phyloP scores from a whole-genome alignment of 2,888 invertebrate species.

The Chymomyza fuscimana region DNA sequence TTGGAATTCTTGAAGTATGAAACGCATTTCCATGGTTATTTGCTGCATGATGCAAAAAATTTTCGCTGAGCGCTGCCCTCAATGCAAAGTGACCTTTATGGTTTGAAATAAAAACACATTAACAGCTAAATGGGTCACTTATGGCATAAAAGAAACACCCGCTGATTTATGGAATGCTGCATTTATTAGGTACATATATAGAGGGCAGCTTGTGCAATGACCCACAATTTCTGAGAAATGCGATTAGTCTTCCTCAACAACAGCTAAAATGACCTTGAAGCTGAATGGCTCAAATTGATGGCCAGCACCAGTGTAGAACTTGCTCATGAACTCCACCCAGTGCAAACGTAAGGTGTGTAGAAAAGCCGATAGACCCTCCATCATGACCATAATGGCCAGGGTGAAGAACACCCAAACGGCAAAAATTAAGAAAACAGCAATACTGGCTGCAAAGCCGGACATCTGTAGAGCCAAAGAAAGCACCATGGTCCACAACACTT shows the following conservation, averaged over 20 bases:
- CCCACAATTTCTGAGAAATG: neutral
- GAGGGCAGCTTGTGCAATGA: neutral
- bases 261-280: constrained; percentile 86
- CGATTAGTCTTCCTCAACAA: constrained; percentile 80
- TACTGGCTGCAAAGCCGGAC: constrained; percentile 85
- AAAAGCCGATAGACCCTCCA: constrained; percentile 99
- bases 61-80: constrained; percentile 68
- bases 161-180: constrained; percentile 47
- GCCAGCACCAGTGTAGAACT: constrained; percentile 92
- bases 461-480: constrained; percentile 87
- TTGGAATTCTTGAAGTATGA: constrained; percentile 39
- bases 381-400: constrained; percentile 96
- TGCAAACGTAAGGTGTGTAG: constrained; percentile 98
- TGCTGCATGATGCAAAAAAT: constrained; percentile 63
- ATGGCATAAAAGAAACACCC: constrained; percentile 27
- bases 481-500: constrained; percentile 97
- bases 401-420: constrained; percentile 95
- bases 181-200: neutral
- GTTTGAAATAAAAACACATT: constrained; percentile 42
- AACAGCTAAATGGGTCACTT: constrained; percentile 47
- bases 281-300: constrained; percentile 91
- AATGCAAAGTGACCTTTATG: constrained; percentile 61
- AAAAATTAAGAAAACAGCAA: constrained; percentile 91
- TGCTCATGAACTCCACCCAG: constrained; percentile 99
- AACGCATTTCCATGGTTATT: constrained; percentile 39